Evolutionary conservation across 1,140 invertebrate species (phyloP), one percentile per base, ranked within the genome.

Genomic region (Meloidogyne floridensis): DNA sequence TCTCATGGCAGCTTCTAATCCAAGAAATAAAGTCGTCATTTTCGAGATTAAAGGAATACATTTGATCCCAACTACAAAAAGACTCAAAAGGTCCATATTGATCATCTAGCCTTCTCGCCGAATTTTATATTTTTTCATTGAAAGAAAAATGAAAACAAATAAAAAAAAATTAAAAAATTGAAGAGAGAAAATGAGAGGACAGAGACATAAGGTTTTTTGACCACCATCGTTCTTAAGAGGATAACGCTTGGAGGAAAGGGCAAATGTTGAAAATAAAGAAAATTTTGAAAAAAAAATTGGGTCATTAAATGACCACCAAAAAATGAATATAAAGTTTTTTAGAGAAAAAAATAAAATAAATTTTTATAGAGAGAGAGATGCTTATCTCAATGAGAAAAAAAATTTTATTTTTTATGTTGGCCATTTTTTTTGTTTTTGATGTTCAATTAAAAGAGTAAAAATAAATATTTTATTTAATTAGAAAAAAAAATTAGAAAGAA

Each of bases 191-290:
- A 65, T n/a, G 6, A 59, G 4, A 15, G 11, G 4, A 59, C 4
- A 59, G 5, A 59, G 6, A 65, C 47, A 47, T 47, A 65, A 65
- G 59, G 59, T 65, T 65, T 47, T 47, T 65, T 65, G 59, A 65
- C 59, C 59, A 65, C n/a, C 32, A 32, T 32, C 32, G 32, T 65
- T n/a, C n/a, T n/a, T 47, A 47, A 47, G 53, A 54, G 11, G 53
- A 13, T 9, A 54, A 13, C 53, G 53, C 53, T 54, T 54, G 53
- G 53, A 15, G 59, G 59, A 65, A 65, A 65, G 59, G 59, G 59
- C 59, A 65, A 65, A 65, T 65, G 59, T 65, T 65, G 59, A 65
- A 65, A n/a, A 65, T n/a, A 65, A 65, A 65, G 47, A 47, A 47
- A 47, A 32, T 32, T 32, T 59, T 65, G 59, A 65, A 65, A 65